A percentile compares a stretch with the other conserved stretches of the same genome.
phyloP scores from a whole-genome alignment of 2,797 vertebrate species.

The Scolopax bukidnonensis region DNA sequence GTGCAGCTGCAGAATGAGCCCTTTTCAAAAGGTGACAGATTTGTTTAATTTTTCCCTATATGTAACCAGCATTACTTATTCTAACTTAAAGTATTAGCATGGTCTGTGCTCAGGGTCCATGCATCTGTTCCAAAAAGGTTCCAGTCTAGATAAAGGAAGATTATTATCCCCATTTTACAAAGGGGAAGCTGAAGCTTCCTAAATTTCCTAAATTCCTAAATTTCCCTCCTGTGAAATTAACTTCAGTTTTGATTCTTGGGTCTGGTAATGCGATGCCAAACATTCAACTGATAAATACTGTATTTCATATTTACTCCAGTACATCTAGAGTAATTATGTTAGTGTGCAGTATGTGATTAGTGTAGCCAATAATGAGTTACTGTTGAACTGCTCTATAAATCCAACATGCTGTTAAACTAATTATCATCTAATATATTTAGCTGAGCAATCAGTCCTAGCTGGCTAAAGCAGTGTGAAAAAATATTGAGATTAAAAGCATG shows the following conservation, averaged over 20 bases:
- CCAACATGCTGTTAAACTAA: background rate
- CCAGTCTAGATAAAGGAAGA: background rate
- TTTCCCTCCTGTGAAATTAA: background rate
- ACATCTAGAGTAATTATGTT: background rate
- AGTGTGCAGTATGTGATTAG: background rate
- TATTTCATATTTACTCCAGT: background rate
- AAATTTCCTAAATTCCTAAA: no score
- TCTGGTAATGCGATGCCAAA: background rate
- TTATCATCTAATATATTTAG: background rate
- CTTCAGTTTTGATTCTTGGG: background rate
- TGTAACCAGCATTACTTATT: background rate
- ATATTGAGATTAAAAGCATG: background rate
- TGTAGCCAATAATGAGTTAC: background rate
- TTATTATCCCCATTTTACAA: background rate
- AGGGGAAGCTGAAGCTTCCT: background rate
- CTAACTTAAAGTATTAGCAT: background rate
- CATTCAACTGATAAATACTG: background rate
- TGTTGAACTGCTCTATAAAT: conserved; percentile 16
- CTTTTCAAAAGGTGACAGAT: background rate
- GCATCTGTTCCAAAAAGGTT: background rate
- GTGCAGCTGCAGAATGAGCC: background rate
- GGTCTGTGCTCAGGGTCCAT: background rate
- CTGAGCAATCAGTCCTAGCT: background rate
- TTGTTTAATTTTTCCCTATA: background rate
- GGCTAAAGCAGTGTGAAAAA: background rate